Conservation (phyloP, 64 coral and sea anemone genomes). For the Hydrozoanthus tunicans region DNA sequence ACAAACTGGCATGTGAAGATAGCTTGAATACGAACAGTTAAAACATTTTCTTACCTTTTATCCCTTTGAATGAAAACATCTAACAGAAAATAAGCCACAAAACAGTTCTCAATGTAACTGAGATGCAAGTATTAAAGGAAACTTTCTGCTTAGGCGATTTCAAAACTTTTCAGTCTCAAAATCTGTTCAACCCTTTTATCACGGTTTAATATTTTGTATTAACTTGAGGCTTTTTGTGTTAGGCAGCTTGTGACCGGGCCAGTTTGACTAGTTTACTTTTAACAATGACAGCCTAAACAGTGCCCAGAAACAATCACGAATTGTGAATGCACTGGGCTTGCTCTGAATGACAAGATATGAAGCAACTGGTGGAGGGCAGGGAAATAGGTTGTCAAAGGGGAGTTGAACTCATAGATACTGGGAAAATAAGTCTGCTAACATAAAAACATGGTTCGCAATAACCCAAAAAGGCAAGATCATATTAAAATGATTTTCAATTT, state of each 20-base stretch:
- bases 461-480: background rate
- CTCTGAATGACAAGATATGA: background rate
- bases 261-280: background rate
- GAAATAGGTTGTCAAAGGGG: background rate
- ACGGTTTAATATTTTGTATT: conserved; percentile 3
- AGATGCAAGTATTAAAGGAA: conserved; percentile 10
- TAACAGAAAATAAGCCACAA: background rate
- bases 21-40: too few species aligned
- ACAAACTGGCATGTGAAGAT: too few species aligned
- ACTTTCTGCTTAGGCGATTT: background rate
- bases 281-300: background rate
- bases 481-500: background rate
- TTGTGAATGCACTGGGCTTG: background rate
- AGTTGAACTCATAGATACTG: background rate
- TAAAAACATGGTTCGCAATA: background rate
- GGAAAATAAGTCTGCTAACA: background rate
- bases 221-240: conserved; percentile 3
- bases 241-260: background rate
- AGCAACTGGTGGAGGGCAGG: background rate
- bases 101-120: conserved; percentile 8
- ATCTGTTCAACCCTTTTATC: background rate
- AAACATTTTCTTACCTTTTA: background rate
- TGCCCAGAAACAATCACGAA: background rate
- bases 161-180: background rate
- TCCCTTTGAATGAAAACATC: background rate